phyloP scores from a whole-genome alignment of 2,888 invertebrate species.

The Prenolepis imparis region DNA sequence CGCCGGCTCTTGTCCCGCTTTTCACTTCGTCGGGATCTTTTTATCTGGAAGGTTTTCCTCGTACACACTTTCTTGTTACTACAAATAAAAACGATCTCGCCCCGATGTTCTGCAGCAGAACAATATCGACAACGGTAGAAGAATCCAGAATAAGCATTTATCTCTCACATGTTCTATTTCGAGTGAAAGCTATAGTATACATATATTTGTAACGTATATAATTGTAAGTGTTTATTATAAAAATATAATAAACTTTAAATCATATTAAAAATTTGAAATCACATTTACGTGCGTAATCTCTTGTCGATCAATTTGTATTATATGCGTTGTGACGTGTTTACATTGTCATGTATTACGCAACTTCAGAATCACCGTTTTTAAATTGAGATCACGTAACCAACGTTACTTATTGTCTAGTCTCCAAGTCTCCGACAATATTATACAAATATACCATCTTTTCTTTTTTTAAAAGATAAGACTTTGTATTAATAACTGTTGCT shows the following conservation, averaged over 20 bases:
- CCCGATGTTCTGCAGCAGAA: not conserved
- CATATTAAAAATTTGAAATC: not conserved
- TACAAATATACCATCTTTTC: not conserved
- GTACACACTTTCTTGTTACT: not conserved
- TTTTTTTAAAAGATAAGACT: not conserved
- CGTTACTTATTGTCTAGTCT: slow-evolving; percentile 4
- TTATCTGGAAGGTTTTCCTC: slow-evolving; percentile 46
- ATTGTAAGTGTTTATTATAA: too few relatives aligned
- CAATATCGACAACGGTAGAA: slow-evolving; percentile 1
- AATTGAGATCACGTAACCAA: slow-evolving; percentile 3
- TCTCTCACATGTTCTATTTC: not conserved
- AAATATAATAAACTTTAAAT: not conserved
- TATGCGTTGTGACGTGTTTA: not conserved
- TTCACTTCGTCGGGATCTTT: slow-evolving; percentile 54
- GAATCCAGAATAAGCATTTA: not conserved
- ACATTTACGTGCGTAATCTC: not conserved
- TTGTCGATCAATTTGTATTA: not conserved
- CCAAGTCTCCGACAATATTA: not conserved
- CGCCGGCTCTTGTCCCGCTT: slow-evolving; percentile 53
- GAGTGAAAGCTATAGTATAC: not conserved
- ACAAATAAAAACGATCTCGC: not conserved
- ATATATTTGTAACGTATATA: too few relatives aligned
- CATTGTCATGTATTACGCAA: not conserved
- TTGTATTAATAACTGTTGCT: not conserved
- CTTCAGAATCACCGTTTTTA: not conserved